phyloP scores from a whole-genome alignment of 37 sponge, comb jelly and placozoan species.

The Aphrocallistes beatrix region DNA sequence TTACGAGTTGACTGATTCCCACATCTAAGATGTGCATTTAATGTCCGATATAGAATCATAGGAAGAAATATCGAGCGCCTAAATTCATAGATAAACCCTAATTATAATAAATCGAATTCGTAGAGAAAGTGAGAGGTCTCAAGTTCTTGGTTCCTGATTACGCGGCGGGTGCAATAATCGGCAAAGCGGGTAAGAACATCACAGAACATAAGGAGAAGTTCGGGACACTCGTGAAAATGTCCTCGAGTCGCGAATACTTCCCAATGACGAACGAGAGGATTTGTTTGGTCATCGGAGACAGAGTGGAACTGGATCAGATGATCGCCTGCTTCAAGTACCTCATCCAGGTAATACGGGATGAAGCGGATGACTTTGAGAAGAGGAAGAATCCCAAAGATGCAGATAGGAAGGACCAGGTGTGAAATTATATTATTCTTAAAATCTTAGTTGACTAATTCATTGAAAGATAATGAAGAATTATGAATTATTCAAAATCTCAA shows the following conservation, averaged over 20 bases:
- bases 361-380: neutral
- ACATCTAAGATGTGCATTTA: no score
- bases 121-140: constrained; percentile 16
- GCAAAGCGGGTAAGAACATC: constrained; percentile 69
- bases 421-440: no score
- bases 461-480: no score
- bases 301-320: constrained; percentile 12
- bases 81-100: no score
- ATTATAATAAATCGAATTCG: no score
- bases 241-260: constrained; percentile 59
- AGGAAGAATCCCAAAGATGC: neutral
- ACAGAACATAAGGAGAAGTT: constrained; percentile 53
- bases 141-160: constrained; percentile 75
- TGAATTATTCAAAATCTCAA: no score
- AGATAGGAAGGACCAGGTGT: constrained; percentile 13
- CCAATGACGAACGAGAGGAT: constrained; percentile 78
- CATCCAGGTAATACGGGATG: neutral
- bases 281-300: constrained; percentile 45
- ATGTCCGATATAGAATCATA: no score
- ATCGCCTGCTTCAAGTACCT: neutral
- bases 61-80: no score
- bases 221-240: constrained; percentile 59
- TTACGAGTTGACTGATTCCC: no score
- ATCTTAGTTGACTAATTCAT: no score
- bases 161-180: constrained; percentile 79